Percentiles rank a stretch among this genome's conserved stretches.
phyloP scores from a whole-genome alignment of 2,888 invertebrate genomes.

The Mystacides longicornis region DNA sequence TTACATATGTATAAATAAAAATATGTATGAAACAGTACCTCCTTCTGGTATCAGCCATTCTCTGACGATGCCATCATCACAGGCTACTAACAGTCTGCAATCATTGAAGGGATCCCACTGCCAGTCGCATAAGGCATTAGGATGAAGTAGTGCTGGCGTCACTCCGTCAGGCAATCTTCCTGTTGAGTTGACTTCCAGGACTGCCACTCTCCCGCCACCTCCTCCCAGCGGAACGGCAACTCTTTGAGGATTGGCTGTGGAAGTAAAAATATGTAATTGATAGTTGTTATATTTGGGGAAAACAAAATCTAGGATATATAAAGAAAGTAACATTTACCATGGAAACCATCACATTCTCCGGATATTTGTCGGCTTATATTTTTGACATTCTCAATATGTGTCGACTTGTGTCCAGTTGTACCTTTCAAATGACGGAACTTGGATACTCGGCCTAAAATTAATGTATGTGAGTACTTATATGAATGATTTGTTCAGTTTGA shows the following conservation, averaged over 20 bases:
- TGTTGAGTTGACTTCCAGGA: conserved; percentile 66
- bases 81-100: conserved; percentile 73
- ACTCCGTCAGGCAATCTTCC: conserved; percentile 74
- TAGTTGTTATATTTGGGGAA: neutral
- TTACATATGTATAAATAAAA: too few species aligned
- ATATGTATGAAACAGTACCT: too few species aligned
- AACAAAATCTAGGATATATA: neutral
- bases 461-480: neutral
- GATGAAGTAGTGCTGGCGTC: conserved; percentile 82
- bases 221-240: conserved; percentile 88
- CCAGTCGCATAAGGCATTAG: conserved; percentile 85
- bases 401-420: conserved; percentile 81
- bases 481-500: neutral
- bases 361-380: conserved; percentile 87
- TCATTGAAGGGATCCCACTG: conserved; percentile 90
- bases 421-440: conserved; percentile 92
- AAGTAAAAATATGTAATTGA: too few species aligned
- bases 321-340: conserved; percentile 45
- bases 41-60: conserved; percentile 72
- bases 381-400: conserved; percentile 85
- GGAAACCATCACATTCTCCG: conserved; percentile 91
- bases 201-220: conserved; percentile 82
- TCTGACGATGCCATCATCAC: conserved; percentile 79
- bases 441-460: conserved; percentile 63
- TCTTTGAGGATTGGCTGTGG: conserved; percentile 70